phyloP scores from a whole-genome alignment of 1,140 invertebrate genomes.

The Rhyzopertha dominica region DNA sequence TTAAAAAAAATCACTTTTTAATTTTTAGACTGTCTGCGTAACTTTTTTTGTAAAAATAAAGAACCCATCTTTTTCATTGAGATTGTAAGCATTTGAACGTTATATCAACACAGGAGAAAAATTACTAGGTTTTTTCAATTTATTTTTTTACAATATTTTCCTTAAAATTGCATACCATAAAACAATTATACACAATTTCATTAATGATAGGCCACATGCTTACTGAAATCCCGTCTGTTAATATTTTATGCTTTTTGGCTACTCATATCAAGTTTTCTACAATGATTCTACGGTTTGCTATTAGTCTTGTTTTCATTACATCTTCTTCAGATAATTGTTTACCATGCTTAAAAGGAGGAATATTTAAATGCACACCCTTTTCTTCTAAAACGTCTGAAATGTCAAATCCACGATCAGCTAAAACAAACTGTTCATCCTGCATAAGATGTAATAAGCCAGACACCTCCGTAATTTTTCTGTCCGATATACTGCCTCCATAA shows the following conservation, averaged over 20 bases:
- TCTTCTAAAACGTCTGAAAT: constrained; percentile 7
- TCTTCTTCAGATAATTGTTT: constrained; percentile 1
- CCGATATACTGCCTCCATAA: constrained; percentile 11
- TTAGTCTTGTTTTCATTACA: constrained; percentile 4
- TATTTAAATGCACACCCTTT: constrained; percentile 3
- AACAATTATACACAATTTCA: no score
- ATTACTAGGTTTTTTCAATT: not conserved
- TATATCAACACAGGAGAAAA: not conserved
- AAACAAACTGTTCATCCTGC: constrained; percentile 5
- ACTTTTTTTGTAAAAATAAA: not conserved
- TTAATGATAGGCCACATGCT: no score
- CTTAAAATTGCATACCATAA: not conserved
- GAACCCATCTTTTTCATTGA: not conserved
- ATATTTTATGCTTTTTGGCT: constrained; percentile 9
- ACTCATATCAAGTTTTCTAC: constrained; percentile 1
- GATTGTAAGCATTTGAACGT: not conserved
- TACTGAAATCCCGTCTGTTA: constrained; percentile 1
- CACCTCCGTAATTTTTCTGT: constrained; percentile 6
- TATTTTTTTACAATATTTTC: constrained; percentile 1
- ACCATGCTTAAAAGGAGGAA: not conserved
- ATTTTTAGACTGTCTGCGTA: not conserved
- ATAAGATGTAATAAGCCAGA: constrained; percentile 7
- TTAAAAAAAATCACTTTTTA: constrained; percentile 1
- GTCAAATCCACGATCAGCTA: constrained; percentile 12
- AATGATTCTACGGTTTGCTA: constrained; percentile 12